phyloP scores from a whole-genome alignment of 37 sponge, comb jelly and placozoan genomes.

The Halichondria panicea region DNA sequence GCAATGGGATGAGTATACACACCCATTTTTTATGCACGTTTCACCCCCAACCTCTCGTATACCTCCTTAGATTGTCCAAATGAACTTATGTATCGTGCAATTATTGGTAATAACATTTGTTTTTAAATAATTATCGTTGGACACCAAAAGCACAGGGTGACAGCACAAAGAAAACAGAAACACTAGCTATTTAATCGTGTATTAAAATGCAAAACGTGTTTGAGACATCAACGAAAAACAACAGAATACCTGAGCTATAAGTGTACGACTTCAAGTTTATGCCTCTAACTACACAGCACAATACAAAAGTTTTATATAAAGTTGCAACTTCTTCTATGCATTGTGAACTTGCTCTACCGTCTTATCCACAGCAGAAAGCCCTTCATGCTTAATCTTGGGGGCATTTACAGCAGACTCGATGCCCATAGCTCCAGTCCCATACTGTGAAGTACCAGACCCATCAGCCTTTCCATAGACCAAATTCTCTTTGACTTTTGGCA shows the following conservation, averaged over 20 bases:
- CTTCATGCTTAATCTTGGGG: constrained; percentile 82
- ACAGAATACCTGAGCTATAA: background rate
- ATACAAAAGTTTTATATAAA: background rate
- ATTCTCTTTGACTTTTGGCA: constrained; percentile 76
- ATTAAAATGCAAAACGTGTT: background rate
- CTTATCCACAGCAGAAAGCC: constrained; percentile 80
- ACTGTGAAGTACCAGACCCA: constrained; percentile 60
- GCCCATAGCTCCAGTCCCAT: constrained; percentile 74
- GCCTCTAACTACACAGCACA: background rate
- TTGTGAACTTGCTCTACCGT: constrained; percentile 50
- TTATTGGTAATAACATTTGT: too few relatives aligned
- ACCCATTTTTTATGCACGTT: too few relatives aligned
- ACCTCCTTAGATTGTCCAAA: too few relatives aligned
- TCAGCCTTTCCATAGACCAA: constrained; percentile 55
- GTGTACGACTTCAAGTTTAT: background rate
- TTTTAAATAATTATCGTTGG: too few relatives aligned
- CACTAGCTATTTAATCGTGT: too few relatives aligned
- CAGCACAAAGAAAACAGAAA: too few relatives aligned
- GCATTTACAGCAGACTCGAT: constrained; percentile 71
- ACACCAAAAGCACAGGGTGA: too few relatives aligned
- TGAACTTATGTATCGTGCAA: too few relatives aligned
- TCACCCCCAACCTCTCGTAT: too few relatives aligned
- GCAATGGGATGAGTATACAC: too few relatives aligned
- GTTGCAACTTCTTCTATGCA: background rate
- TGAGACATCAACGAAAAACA: constrained; percentile 5